Conservation (phyloP, 2,888 invertebrate species). For the Drosophila niveifrons region DNA sequence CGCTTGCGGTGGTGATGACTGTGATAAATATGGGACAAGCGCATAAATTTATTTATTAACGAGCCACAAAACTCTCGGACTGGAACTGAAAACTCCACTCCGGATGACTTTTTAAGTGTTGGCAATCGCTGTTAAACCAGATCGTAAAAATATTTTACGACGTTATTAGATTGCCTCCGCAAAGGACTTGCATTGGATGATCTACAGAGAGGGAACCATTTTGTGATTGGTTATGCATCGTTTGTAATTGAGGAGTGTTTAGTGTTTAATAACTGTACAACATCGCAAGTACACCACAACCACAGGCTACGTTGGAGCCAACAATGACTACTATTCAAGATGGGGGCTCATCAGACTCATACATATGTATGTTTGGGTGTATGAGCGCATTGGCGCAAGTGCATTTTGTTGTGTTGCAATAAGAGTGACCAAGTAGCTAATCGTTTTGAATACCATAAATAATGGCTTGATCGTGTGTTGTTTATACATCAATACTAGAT, state of each 20-base stretch:
- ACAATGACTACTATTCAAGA: background rate
- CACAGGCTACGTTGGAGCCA: background rate
- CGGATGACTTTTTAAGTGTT: conserved; percentile 59
- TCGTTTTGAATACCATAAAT: conserved; percentile 8
- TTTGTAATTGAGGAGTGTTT: conserved; percentile 57
- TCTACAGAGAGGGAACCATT: conserved; percentile 15
- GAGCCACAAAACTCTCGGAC: conserved; percentile 39
- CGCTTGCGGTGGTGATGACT: conserved; percentile 8
- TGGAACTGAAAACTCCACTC: conserved; percentile 28
- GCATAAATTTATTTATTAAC: conserved; percentile 74
- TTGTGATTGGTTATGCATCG: conserved; percentile 60
- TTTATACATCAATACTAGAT: conserved; percentile 13
- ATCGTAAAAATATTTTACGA: conserved; percentile 62
- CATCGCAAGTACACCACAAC: conserved; percentile 6
- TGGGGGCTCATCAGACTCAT: background rate
- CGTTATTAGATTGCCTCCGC: conserved; percentile 43
- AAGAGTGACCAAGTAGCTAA: conserved; percentile 3
- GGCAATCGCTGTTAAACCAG: conserved; percentile 51
- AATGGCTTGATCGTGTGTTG: conserved; percentile 1
- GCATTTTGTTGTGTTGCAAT: background rate
- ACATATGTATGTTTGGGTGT: background rate
- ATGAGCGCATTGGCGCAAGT: background rate
- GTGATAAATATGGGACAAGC: conserved; percentile 73
- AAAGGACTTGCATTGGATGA: conserved; percentile 11
- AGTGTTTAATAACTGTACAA: conserved; percentile 39